Evolutionary conservation across 2,797 vertebrate species (phyloP).

Genomic region (Urophycis tenuis): DNA sequence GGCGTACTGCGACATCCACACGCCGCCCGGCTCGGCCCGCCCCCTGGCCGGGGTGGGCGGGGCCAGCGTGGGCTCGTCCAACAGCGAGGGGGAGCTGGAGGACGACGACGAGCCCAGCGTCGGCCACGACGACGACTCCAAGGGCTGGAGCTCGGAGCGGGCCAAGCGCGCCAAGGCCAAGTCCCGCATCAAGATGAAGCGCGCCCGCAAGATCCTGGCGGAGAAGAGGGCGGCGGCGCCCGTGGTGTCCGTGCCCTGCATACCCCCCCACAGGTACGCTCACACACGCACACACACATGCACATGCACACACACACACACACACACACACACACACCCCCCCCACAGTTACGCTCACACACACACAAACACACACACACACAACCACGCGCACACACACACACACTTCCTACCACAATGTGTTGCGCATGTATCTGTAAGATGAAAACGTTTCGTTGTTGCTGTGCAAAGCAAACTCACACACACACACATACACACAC

Average conservation of each 20-base stretch:
- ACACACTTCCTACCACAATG: background rate
- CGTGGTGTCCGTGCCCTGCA: conserved; percentile 96
- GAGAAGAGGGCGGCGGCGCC: conserved; percentile 96
- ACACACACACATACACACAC: too few relatives aligned
- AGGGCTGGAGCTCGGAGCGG: conserved; percentile 94
- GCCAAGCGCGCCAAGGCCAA: conserved; percentile 97
- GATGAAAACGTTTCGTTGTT: background rate
- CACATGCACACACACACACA: background rate
- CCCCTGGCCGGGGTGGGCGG: conserved; percentile 69
- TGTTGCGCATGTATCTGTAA: background rate
- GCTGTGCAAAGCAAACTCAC: too few relatives aligned
- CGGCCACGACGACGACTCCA: conserved; percentile 89
- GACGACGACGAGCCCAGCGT: conserved; percentile 91
- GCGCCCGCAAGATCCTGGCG: conserved; percentile 92
- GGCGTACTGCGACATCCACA: conserved; percentile 98
- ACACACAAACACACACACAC: background rate
- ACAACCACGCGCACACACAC: background rate
- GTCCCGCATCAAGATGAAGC: conserved; percentile 97
- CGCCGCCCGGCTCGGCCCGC: conserved; percentile 86
- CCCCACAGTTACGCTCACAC: conserved; percentile 79
- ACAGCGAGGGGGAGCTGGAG: conserved; percentile 92
- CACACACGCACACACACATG: background rate
- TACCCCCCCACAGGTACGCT: conserved; percentile 88
- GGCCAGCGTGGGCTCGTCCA: conserved; percentile 74
- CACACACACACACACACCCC: conserved; percentile 49